Evolutionary conservation across 2,888 invertebrate genomes (phyloP).

Genomic region (Tanytarsus gracilentus): DNA sequence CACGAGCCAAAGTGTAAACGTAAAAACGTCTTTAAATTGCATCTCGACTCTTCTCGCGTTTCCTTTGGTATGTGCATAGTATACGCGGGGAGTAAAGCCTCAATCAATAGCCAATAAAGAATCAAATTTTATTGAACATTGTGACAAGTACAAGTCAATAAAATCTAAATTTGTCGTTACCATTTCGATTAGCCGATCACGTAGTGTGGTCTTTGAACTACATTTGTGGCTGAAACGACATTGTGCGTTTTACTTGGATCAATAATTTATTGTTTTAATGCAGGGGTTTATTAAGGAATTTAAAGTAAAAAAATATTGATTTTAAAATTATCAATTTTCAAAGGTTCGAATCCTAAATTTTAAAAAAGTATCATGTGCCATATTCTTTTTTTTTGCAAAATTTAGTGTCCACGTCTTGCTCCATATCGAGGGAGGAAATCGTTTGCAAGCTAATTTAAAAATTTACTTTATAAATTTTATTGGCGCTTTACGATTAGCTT

Average conservation of each 20-base stretch:
- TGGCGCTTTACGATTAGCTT: conserved; percentile 13
- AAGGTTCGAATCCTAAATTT: no score
- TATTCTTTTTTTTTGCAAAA: no score
- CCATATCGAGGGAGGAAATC: no score
- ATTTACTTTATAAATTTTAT: conserved; percentile 24
- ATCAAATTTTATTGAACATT: conserved; percentile 14
- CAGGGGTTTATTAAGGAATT: not conserved
- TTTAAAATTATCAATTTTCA: no score
- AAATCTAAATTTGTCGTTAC: conserved; percentile 11
- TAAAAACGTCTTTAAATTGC: conserved; percentile 2
- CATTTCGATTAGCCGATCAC: conserved; percentile 1
- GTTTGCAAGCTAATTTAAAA: conserved; percentile 16
- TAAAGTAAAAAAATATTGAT: not conserved
- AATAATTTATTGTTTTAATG: no score
- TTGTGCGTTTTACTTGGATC: conserved; percentile 16
- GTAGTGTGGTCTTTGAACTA: conserved; percentile 28
- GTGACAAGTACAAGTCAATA: conserved; percentile 22
- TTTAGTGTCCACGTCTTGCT: no score
- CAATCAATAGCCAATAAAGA: conserved; percentile 8
- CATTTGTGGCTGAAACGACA: not conserved
- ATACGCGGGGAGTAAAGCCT: not conserved
- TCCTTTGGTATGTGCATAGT: not conserved
- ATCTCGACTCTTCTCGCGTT: not conserved
- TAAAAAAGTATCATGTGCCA: no score
- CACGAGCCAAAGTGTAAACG: not conserved